These are phyloP conservation scores for Melopsittacus undulatus DNA, from an alignment of 2,797 vertebrate genomes.

Conservation along the genomic window DNA sequence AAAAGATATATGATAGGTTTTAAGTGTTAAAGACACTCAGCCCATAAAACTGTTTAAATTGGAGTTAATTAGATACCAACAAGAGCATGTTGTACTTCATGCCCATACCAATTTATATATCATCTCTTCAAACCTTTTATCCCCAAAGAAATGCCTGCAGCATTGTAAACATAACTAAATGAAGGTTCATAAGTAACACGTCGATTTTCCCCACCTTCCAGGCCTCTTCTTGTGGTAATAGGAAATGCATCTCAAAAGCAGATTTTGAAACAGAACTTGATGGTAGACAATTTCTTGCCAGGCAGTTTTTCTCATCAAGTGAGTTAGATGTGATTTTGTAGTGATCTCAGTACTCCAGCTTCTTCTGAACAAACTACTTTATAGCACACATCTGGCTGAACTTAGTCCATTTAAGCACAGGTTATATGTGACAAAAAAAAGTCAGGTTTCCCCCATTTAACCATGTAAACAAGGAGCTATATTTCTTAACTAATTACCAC, in stretches of 20 bases:
- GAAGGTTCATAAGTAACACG: neutral
- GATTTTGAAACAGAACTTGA: neutral
- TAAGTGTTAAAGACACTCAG: neutral
- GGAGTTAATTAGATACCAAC: neutral
- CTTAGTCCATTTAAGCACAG: neutral
- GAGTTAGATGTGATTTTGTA: neutral
- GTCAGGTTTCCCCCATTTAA: neutral
- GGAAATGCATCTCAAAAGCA: neutral
- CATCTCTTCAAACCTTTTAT: neutral
- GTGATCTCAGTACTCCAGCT: neutral
- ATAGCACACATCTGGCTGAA: neutral
- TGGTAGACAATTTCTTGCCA: neutral
- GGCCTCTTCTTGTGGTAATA: neutral
- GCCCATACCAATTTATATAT: neutral
- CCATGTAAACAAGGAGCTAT: neutral
- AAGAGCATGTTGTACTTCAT: neutral
- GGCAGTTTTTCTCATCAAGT: neutral
- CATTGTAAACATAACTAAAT: neutral
- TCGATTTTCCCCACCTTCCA: neutral
- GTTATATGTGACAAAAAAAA: neutral
- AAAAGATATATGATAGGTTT: neutral
- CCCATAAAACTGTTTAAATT: neutral
- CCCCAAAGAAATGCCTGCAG: neutral
- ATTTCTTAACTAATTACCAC: constrained; percentile 15
- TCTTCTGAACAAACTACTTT: neutral